Evolutionary conservation across 2,888 invertebrate genomes (phyloP), one percentile per base, ranked within the genome.

Genomic region (Ichneumon xanthorius): DNA sequence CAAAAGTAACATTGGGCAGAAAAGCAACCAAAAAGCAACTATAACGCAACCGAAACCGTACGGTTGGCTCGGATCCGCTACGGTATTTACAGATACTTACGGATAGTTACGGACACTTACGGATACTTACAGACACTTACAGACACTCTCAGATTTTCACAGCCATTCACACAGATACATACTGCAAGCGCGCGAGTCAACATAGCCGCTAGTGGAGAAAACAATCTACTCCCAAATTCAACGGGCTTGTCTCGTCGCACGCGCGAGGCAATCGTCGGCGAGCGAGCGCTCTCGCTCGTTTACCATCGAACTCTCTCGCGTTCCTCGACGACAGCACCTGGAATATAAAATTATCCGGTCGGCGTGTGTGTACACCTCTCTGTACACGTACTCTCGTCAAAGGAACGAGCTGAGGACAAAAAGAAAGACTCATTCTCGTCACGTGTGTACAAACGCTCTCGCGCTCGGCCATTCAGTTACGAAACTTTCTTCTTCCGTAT

Each of bases 401-500:
- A 33, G 45, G 11, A 0, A 4, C 2, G 16, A 14, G 22, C 14
- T 4, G 16, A 48, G 22, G 16, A 26, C 30, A 63, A 70, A 40
- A 40, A 33, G 7, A 37, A 68, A 45, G 26, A 22, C 65, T 63
- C 30, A 84, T 83, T 78, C 75, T 61, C 61, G 79, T 86, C 79
- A 82, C 81, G 81, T 55, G 55, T 70, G 45, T 53, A 45, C 45
- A 65, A 78, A 16, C 61, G 37, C 73, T 53, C 50, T 58, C 48
- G 53, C 68, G 37, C 19, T 48, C 58, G 72, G 58, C 48, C 4
- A 82, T 68, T 58, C 33, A 75, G 75, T 82, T 85, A 83, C 63
- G 80, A 86, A 83, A 86, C 82, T 86, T 83, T 82, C 80, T 83
- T 86, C 82, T 68, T 84, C 80, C 80, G 75, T 65, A 80, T 84